phyloP scores from a whole-genome alignment of 1,140 invertebrate genomes.

The Drosophila lini region DNA sequence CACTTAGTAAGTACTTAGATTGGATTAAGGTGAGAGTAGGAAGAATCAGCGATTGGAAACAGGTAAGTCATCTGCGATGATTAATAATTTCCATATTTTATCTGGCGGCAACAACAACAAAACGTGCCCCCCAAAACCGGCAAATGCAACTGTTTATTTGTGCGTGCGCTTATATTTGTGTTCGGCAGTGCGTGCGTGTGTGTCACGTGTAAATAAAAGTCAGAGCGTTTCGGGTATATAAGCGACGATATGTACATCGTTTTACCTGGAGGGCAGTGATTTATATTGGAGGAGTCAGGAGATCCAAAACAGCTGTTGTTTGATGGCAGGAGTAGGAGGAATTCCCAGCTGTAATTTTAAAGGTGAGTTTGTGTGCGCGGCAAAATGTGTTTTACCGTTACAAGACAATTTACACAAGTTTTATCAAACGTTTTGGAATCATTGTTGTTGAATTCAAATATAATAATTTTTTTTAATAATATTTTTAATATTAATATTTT shows the following conservation, averaged over 20 bases:
- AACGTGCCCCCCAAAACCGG: conserved; percentile 21
- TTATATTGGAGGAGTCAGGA: background rate
- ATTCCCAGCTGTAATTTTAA: conserved; percentile 27
- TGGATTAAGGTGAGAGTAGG: background rate
- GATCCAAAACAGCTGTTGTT: conserved; percentile 36
- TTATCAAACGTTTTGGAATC: too few species aligned
- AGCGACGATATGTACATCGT: background rate
- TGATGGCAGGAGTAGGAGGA: conserved; percentile 1
- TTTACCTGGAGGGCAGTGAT: background rate
- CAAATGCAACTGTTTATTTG: conserved; percentile 41
- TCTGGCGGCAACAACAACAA: conserved; percentile 21
- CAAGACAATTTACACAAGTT: background rate
- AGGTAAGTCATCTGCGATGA: conserved; percentile 21
- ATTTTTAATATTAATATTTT: too few species aligned
- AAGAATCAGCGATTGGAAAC: background rate
- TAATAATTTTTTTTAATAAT: too few species aligned
- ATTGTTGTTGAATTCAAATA: too few species aligned
- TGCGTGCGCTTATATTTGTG: conserved; percentile 14
- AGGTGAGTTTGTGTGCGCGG: conserved; percentile 24
- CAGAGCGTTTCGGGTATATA: conserved; percentile 3
- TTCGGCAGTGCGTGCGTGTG: conserved; percentile 9
- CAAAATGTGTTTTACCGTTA: conserved; percentile 13
- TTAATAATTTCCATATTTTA: conserved; percentile 7
- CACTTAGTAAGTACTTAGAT: background rate
- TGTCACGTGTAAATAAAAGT: conserved; percentile 13